Evolutionary conservation across 2,797 vertebrate genomes (phyloP).

Genomic region (Poecile montanus): DNA sequence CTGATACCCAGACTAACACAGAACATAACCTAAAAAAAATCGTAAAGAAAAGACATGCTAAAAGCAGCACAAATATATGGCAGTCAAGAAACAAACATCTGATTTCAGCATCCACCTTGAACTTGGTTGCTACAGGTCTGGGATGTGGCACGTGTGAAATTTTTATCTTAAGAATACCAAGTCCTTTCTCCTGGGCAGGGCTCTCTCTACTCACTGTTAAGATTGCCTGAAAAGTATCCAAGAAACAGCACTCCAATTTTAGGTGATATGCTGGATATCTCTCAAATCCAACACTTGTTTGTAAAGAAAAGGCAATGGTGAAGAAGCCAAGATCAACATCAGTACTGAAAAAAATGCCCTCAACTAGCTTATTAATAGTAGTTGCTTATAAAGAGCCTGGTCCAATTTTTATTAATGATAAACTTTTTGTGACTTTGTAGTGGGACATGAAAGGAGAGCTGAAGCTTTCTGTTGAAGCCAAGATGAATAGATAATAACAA

Average conservation of each 20-base stretch:
- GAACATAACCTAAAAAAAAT: not conserved
- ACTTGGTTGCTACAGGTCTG: not conserved
- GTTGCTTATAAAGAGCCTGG: not conserved
- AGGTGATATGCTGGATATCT: not conserved
- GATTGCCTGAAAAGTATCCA: not conserved
- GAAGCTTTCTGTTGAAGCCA: conserved; percentile 5
- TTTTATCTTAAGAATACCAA: not conserved
- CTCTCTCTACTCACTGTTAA: not conserved
- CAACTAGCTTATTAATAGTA: not conserved
- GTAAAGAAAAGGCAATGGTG: not conserved
- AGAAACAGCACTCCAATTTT: not conserved
- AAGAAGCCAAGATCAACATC: not conserved
- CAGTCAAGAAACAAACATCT: not conserved
- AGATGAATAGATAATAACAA: not conserved
- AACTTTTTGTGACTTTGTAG: not conserved
- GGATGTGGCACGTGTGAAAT: not conserved
- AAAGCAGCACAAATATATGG: not conserved
- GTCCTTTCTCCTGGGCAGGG: not conserved
- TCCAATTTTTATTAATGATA: not conserved
- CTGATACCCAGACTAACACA: not conserved
- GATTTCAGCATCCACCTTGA: not conserved
- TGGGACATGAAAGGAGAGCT: not conserved
- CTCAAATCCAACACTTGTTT: not conserved
- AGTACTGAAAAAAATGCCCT: not conserved
- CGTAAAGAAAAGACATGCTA: not conserved